Percentiles rank a stretch among this genome's conserved stretches.
phyloP scores from a whole-genome alignment of 2,888 invertebrate genomes.

The Epinotia demarniana region DNA sequence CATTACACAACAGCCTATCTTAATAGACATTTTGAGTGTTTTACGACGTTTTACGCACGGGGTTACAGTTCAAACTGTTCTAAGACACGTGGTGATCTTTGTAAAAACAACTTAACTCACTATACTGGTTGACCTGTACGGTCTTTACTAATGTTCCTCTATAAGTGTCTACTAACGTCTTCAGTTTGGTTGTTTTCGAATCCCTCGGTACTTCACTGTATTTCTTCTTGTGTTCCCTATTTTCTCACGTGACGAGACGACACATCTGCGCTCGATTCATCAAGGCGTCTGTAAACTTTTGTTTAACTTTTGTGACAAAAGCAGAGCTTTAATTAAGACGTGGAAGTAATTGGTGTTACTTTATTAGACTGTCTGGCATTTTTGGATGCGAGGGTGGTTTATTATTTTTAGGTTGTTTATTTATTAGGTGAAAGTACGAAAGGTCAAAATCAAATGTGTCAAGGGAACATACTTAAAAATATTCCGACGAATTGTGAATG shows the following conservation, averaged over 20 bases:
- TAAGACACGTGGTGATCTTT: neutral
- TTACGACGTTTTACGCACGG: neutral
- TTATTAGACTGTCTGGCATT: conserved; percentile 31
- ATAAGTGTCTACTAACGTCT: neutral
- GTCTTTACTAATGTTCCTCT: neutral
- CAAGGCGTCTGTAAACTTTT: conserved; percentile 51
- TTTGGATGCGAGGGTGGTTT: neutral
- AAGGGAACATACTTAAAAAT: too few species aligned
- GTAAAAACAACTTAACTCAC: neutral
- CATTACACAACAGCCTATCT: neutral
- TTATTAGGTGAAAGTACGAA: neutral
- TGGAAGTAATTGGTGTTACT: conserved; percentile 32
- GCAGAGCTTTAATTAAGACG: conserved; percentile 31
- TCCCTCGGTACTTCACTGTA: neutral
- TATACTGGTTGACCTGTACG: neutral
- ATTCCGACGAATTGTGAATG: too few species aligned
- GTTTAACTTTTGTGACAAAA: conserved; percentile 42
- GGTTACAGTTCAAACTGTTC: neutral
- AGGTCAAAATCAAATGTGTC: too few species aligned
- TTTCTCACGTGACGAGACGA: conserved; percentile 70
- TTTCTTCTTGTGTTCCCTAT: conserved; percentile 53
- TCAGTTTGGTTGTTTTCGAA: neutral
- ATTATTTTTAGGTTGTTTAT: neutral
- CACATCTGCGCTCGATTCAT: conserved; percentile 77
- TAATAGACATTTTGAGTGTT: neutral